Base-by-base conservation (phyloP, 1,140 invertebrate species). In the Calosoma granatense region DNA sequence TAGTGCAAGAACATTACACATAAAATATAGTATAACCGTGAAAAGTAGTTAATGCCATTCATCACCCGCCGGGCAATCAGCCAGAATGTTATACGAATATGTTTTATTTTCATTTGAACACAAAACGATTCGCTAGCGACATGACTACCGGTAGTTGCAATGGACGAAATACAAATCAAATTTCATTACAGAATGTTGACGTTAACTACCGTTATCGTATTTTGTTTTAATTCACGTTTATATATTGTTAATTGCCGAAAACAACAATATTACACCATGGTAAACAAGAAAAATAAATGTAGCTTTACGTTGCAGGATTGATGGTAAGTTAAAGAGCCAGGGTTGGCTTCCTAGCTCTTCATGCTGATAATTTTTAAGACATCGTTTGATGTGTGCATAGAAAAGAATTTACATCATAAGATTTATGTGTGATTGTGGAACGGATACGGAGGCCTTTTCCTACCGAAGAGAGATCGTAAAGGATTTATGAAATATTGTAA, bases 1-100 rank as follows among this genome's bases (percentile, higher is more conserved):
- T 47, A 47, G 9, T 47, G 6, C 41, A 11, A 17, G 41, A 47
- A 47, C 41, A 47, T 47, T 47, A 47, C 41, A 47, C 41, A 47
- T 47, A 47, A 47, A 47, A 47, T 47, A 47, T 47, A 47, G 41
- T 30, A 30, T 30, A 17, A 9, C 41, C 9, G 41, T 47, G 15
- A 12, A 47, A 47, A 47, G 17, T 47, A 11, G 9, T 47, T 47
- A 17, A 17, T 47, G 6, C 15, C 41, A 47, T 47, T 12, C 41
- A 47, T 47, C 6, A 47, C 17, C n/a, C 26, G n/a, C 26, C n/a
- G n/a, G n/a, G n/a, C n/a, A n/a, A n/a, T n/a, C n/a, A n/a, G n/a
- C n/a, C n/a, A n/a, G n/a, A n/a, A n/a, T n/a, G n/a, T n/a, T n/a
- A n/a, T n/a, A n/a, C n/a, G n/a, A n/a, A n/a, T n/a, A n/a, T n/a